Evolutionary conservation across 92 coral and sea anemone genomes (phyloP), one percentile per base, ranked within the genome.

Genomic region (Isaurus tuberculatus): DNA sequence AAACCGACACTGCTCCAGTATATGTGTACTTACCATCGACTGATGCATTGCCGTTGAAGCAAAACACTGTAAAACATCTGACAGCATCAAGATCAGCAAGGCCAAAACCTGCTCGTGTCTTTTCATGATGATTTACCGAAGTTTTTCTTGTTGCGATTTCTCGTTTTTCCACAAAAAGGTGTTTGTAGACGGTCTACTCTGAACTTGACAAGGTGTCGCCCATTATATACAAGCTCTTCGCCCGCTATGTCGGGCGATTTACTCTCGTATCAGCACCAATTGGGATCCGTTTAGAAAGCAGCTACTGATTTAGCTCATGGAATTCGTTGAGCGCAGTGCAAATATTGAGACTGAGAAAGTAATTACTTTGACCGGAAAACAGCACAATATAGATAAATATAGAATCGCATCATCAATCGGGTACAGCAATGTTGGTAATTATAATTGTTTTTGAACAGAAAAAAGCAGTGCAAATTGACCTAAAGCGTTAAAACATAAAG

Each of bases 251-350:
- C 17, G 4, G 69, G 34, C 34, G 14, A 29, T 27, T 26, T 26
- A 19, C 63, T 20, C 63, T 26, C 69, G 69, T 63, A 63, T 63
- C 69, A 63, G 69, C 69, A 63, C 69, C 69, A 9, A 17, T 63
- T 17, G 34, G 34, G 69, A 63, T 63, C 8, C 7, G 31, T 11
- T 5, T 55, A 8, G 26, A 55, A 27, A 63, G 34, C 36, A 26
- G 16, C 27, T 63, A 26, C 25, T 23, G 34, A 63, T 8, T 63
- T 25, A 29, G 3, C 69, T 63, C 34, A 13, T 63, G 23, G 27
- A 4, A n/a, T 55, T 26, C 25, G 63, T 55, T 55, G 27, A 55
- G n/a, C 26, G 19, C 4, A n/a, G 63, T 19, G 63, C 8, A 55
- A 55, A 55, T 46, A 46, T 19, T 46, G 53, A 11, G 7, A 55